Evolutionary conservation across 2,888 invertebrate species (phyloP), one percentile per base, ranked within the genome.

Genomic region (Pseudeuparius sepicola): DNA sequence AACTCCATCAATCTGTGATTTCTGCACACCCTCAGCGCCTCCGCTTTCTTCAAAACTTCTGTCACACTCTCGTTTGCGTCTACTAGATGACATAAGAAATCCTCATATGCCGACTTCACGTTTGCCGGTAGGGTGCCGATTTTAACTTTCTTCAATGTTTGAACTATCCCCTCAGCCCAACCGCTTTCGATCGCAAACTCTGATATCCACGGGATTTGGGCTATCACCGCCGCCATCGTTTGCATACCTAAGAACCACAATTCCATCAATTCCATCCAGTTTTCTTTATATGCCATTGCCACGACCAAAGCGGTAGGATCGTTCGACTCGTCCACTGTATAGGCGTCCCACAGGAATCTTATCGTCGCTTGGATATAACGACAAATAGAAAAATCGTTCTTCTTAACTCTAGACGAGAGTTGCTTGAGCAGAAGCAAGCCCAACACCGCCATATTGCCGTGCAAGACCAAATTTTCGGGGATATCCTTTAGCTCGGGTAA

Each of bases 191-290:
- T 78, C 3, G 87, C 82, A 62, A 89, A 89, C 52, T 89, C 87
- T 0, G 86, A 85, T 42, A 89, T 77, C 89, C 89, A 89, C 3
- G 88, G 86, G 41, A 89, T 74, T 40, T 78, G 71, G 11, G 84
- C 75, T 24, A 90, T 62, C 76, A 52, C 86, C 78, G 48, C 49
- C 6, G 56, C 48, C 71, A 92, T 80, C 2, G 90, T 89, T 59
- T 90, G 90, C 87, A 92, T 88, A 13, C 90, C 90, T 41, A 92
- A 67, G 61, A 89, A 92, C 92, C 92, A 92, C 9, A 92, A 64
- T 54, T 92, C 92, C 57, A 81, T 83, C 39, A 92, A 71, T 58
- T 90, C 89, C 66, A 78, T 77, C 92, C 92, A 92, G 52, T 78
- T 71, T 56, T 84, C 81, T 54, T 88, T 87, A 60, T 92, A 92